A percentile compares a stretch with the other conserved stretches of the same genome.
Conservation (phyloP, 2,888 invertebrate species). For the Atethmia centrago region DNA sequence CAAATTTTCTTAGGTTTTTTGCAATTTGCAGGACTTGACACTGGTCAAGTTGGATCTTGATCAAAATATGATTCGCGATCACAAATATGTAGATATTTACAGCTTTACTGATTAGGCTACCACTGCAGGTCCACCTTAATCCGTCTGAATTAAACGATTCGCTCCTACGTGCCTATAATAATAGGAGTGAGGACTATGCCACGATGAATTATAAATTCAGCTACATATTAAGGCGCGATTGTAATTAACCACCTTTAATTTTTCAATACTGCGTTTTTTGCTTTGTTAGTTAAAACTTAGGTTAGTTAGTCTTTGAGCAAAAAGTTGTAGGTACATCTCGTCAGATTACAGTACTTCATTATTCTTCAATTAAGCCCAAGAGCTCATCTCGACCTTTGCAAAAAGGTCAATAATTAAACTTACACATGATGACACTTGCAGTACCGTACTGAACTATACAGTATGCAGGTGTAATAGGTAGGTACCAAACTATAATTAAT, state of each 20-base stretch:
- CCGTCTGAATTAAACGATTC: not conserved
- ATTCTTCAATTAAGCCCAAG: slow-evolving; percentile 62
- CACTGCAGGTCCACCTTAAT: too few relatives aligned
- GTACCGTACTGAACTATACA: slow-evolving; percentile 53
- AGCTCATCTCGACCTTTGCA: slow-evolving; percentile 58
- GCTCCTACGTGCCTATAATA: not conserved
- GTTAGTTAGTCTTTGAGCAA: slow-evolving; percentile 48
- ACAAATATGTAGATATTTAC: too few relatives aligned
- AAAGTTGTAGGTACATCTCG: slow-evolving; percentile 33
- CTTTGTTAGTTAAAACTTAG: slow-evolving; percentile 29
- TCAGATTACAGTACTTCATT: slow-evolving; percentile 50
- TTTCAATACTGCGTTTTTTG: slow-evolving; percentile 34
- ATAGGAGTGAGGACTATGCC: not conserved
- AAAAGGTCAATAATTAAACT: slow-evolving; percentile 59
- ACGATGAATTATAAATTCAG: not conserved
- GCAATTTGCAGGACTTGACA: too few relatives aligned
- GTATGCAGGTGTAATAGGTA: slow-evolving; percentile 21
- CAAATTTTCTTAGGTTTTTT: too few relatives aligned
- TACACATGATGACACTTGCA: slow-evolving; percentile 53
- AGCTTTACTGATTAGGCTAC: too few relatives aligned
- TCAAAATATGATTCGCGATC: too few relatives aligned
- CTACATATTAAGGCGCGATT: not conserved
- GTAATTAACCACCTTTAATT: slow-evolving; percentile 28
- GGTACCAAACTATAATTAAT: slow-evolving; percentile 21
- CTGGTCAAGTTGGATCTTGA: too few relatives aligned